Evolutionary conservation across 1,140 invertebrate species (phyloP).

Genomic region (Aphidius gifuensis): DNA sequence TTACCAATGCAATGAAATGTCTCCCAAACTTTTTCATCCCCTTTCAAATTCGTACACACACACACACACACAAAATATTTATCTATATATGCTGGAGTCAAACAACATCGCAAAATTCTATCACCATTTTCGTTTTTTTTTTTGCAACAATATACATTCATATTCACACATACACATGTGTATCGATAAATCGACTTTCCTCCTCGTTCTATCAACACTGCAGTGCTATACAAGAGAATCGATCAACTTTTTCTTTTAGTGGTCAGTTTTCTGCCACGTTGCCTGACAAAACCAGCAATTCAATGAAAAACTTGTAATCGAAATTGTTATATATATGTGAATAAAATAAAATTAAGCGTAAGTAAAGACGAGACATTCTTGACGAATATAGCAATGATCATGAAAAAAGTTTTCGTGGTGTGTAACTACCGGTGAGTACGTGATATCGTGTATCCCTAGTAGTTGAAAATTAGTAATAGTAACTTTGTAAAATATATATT

Average conservation of each 20-base stretch:
- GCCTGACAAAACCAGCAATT: not conserved
- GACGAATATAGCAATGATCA: not conserved
- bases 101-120: too few relatives aligned
- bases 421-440: not conserved
- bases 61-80: too few relatives aligned
- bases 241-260: conserved; percentile 3
- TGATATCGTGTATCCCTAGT: conserved; percentile 1
- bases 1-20: conserved; percentile 12
- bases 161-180: not conserved
- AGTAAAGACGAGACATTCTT: too few relatives aligned
- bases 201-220: not conserved
- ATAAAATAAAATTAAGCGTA: too few relatives aligned
- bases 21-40: not conserved
- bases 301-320: too few relatives aligned
- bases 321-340: too few relatives aligned
- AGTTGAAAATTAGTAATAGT: conserved; percentile 12
- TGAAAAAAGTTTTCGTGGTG: conserved; percentile 9
- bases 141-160: conserved; percentile 3
- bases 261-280: conserved; percentile 7
- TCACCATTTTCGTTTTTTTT: not conserved
- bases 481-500: not conserved
- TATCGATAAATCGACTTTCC: not conserved
- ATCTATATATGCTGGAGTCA: too few relatives aligned
- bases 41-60: too few relatives aligned
- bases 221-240: conserved; percentile 8